Evolutionary conservation across 2,797 vertebrate genomes (phyloP).

Genomic region (Cephalopachus bancanus): DNA sequence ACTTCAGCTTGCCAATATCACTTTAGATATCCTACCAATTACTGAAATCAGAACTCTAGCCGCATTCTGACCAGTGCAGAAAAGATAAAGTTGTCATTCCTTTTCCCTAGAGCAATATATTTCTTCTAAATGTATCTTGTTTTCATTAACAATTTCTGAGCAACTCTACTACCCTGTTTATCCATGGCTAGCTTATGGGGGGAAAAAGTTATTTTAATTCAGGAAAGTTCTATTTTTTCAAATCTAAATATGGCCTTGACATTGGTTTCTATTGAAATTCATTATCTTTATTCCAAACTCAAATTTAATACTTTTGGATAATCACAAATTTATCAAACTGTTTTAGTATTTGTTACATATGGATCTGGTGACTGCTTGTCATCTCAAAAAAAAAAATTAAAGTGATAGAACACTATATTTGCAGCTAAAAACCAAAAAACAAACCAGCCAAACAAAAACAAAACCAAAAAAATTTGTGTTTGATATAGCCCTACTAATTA

Average conservation of each 20-base stretch:
- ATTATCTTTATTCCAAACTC: constrained; percentile 2
- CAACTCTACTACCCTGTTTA: background rate
- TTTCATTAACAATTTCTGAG: constrained; percentile 38
- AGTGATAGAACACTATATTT: constrained; percentile 2
- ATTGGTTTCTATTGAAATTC: background rate
- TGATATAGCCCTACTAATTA: background rate
- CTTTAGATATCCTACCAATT: background rate
- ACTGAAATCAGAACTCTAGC: background rate
- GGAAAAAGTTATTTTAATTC: background rate
- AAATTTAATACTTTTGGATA: background rate
- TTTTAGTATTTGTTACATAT: constrained; percentile 13
- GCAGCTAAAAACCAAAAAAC: background rate
- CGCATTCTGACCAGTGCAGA: background rate
- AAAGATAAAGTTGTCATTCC: background rate
- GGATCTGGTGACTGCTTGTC: background rate
- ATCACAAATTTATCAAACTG: background rate
- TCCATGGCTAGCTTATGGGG: background rate
- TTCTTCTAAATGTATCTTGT: background rate
- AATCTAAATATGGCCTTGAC: background rate
- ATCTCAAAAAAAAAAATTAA: background rate
- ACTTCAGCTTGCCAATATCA: background rate
- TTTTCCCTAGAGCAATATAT: background rate
- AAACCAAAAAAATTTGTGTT: background rate
- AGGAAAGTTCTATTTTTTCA: background rate
- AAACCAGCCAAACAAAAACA: background rate